Base-by-base conservation (phyloP, 92 coral and sea anemone species). In the Paramuricea clavata region DNA sequence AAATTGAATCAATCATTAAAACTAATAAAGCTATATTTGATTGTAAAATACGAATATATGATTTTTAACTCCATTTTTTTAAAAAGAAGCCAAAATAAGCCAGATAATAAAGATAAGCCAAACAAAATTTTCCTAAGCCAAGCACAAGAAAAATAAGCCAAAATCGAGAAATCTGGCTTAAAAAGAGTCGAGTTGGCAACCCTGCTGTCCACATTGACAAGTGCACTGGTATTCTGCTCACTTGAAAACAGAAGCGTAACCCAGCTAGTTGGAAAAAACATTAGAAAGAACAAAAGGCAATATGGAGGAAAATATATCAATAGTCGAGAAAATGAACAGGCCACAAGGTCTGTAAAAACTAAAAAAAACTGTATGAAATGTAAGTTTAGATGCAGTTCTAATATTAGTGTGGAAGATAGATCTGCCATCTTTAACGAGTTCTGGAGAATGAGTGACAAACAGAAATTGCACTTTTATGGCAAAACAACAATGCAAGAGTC, bases 371-470 rank as follows among this genome's bases (percentile, higher is more conserved):
- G 81, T n/a, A 74, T 2, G n/a, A 74, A 74, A 44, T 74, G 81
- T 49, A 74, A 74, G 60, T 74, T 74, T 31, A 74, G 35, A 23
- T 74, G 81, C 43, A 74, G 81, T 74, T 74, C 32, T 19, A 74
- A 74, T 74, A 25, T 74, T 54, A 74, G 61, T 74, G 81, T 1
- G 59, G 50, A 44, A 74, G 81, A 74, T 74, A 74, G 81, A 12
- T 36, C 61, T 74, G 60, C 32, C 26, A 74, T 74, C 19, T 74
- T 74, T 33, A 74, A 74, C 2, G 81, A 74, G 31, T 74, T 74
- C 41, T 74, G 81, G 81, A 32, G 21, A 74, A 74, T 74, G 81
- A 74, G 39, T 44, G 81, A 74, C 81, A 23, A 74, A 22, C 62
- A 74, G 23, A 74, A 74, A 44, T 26, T 74, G 62, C 81, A 74